These are phyloP conservation scores for Salvelinus fontinalis DNA, from an alignment of 2,113 vertebrate genomes.

Conservation along the genomic window DNA sequence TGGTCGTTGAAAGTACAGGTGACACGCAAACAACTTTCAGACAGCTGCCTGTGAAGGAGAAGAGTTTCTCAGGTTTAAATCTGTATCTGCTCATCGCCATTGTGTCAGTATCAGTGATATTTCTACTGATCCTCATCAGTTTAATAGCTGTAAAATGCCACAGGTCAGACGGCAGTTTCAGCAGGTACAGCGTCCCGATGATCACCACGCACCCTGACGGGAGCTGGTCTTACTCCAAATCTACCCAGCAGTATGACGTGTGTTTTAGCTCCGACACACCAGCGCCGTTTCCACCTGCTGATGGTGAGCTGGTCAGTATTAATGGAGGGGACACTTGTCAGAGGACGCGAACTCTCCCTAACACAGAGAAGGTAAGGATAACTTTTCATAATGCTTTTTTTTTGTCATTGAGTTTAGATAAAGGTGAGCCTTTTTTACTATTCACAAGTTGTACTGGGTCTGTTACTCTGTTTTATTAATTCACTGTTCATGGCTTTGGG, in stretches of 20 bases:
- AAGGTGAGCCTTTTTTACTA: neutral
- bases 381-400: too few species aligned
- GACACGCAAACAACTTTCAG: slow-evolving; percentile 72
- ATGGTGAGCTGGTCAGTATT: slow-evolving; percentile 36
- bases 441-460: too few species aligned
- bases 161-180: slow-evolving; percentile 34
- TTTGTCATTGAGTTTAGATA: too few species aligned
- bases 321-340: slow-evolving; percentile 45
- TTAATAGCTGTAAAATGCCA: slow-evolving; percentile 35
- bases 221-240: slow-evolving; percentile 59
- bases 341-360: slow-evolving; percentile 32
- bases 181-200: slow-evolving; percentile 41
- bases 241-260: slow-evolving; percentile 51
- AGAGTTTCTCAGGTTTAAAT: slow-evolving; percentile 65
- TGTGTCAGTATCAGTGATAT: slow-evolving; percentile 72
- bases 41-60: slow-evolving; percentile 55
- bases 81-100: slow-evolving; percentile 75
- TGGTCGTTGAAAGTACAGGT: slow-evolving; percentile 71
- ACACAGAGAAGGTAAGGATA: slow-evolving; percentile 19
- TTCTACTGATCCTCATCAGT: slow-evolving; percentile 53
- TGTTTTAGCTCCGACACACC: slow-evolving; percentile 53
- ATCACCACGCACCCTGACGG: slow-evolving; percentile 53
- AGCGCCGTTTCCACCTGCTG: slow-evolving; percentile 21
- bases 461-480: too few species aligned
- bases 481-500: too few species aligned